phyloP scores from a whole-genome alignment of 2,888 invertebrate species.

The Zygaena filipendulae region DNA sequence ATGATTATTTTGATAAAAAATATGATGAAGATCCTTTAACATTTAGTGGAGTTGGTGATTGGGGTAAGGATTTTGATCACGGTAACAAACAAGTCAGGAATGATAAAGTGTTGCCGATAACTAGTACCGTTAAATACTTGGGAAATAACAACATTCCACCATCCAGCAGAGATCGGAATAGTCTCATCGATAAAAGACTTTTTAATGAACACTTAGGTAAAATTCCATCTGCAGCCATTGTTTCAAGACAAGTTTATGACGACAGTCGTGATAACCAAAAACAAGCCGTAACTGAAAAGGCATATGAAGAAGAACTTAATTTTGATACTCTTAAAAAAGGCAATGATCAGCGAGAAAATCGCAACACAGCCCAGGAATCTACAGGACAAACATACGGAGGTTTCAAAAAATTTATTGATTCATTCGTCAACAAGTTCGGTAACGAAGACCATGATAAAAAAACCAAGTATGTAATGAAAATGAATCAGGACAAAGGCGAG shows the following conservation, averaged over 20 bases:
- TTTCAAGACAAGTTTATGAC: no score
- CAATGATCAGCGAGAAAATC: constrained; percentile 21
- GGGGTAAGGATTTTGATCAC: constrained; percentile 35
- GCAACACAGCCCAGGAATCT: constrained; percentile 22
- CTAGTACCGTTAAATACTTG: no score
- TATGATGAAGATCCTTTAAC: constrained; percentile 33
- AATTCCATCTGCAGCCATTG: constrained; percentile 5
- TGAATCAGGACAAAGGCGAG: constrained; percentile 38
- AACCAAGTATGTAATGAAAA: constrained; percentile 27
- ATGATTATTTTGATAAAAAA: constrained; percentile 41
- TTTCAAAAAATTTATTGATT: constrained; percentile 41
- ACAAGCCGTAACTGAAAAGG: constrained; percentile 22
- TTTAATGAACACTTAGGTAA: background rate
- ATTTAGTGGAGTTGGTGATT: constrained; percentile 37
- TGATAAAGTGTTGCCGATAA: no score
- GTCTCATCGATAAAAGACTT: no score
- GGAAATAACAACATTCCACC: no score
- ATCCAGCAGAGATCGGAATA: no score
- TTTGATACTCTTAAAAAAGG: constrained; percentile 26
- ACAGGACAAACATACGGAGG: constrained; percentile 25
- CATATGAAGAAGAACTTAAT: constrained; percentile 20
- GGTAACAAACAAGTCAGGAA: constrained; percentile 15
- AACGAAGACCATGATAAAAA: constrained; percentile 32
- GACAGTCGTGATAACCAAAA: constrained; percentile 8
- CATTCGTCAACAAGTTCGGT: constrained; percentile 44